Evolutionary conservation across 2,113 vertebrate genomes (phyloP).

Genomic region (Corythoichthys intestinalis): DNA sequence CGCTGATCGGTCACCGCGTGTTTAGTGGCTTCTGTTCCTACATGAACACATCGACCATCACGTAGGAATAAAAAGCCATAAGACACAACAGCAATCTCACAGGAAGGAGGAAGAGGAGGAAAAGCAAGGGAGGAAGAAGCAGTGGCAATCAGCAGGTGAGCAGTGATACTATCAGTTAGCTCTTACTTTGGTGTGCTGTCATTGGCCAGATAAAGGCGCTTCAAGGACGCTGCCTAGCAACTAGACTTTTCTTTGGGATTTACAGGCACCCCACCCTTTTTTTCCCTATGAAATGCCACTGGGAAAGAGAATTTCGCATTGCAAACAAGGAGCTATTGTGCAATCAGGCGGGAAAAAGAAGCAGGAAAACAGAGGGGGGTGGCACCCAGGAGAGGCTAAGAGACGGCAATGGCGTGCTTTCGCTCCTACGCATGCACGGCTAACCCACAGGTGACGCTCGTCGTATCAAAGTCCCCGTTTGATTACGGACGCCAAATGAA

Average conservation of each 20-base stretch:
- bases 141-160: neutral
- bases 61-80: constrained; percentile 99
- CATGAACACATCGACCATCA: constrained; percentile 98
- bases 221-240: neutral
- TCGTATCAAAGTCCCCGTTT: constrained; percentile 17
- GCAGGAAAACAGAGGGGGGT: constrained; percentile 4
- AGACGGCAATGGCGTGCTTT: constrained; percentile 14
- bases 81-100: constrained; percentile 91
- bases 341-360: constrained; percentile 21
- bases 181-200: neutral
- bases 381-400: constrained; percentile 7
- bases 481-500: constrained; percentile 47
- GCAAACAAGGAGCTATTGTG: constrained; percentile 17
- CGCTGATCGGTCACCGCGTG: constrained; percentile 92
- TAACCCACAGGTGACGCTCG: constrained; percentile 1
- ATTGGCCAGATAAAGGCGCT: neutral
- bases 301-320: constrained; percentile 23
- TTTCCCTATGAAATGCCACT: neutral
- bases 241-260: neutral
- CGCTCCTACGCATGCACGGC: neutral
- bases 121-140: constrained; percentile 14
- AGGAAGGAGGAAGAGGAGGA: constrained; percentile 36
- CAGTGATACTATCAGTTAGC: neutral
- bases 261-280: neutral
- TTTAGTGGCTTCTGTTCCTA: constrained; percentile 99